Percentiles rank a stretch among this genome's conserved stretches.
phyloP scores from a whole-genome alignment of 2,113 vertebrate species.

The Mionectes macconnelli region DNA sequence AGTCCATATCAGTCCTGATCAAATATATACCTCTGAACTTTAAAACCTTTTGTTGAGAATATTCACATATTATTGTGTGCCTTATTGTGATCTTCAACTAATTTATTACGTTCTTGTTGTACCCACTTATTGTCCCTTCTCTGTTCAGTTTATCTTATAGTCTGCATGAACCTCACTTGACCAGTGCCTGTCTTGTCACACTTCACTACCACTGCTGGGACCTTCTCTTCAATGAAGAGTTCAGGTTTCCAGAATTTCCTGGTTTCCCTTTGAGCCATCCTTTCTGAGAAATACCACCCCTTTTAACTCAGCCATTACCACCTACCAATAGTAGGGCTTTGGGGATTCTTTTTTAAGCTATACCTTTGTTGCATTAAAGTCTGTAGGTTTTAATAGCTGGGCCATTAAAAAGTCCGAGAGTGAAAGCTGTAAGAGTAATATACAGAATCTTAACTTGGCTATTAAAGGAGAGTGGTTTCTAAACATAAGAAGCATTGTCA shows the following conservation, averaged over 20 bases:
- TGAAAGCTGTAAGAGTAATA: neutral
- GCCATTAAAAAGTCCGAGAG: conserved; percentile 14
- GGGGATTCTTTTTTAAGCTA: neutral
- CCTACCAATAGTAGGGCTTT: neutral
- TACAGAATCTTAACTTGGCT: neutral
- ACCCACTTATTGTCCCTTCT: neutral
- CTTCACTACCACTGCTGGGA: neutral
- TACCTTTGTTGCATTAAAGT: neutral
- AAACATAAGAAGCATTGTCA: neutral
- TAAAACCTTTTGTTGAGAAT: neutral
- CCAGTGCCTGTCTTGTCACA: neutral
- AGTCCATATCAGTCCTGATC: neutral
- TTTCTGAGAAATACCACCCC: neutral
- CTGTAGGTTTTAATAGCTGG: neutral
- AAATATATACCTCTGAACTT: neutral
- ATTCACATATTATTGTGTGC: neutral
- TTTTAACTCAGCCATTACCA: neutral
- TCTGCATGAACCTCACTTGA: neutral
- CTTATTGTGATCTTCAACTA: neutral
- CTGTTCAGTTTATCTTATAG: neutral
- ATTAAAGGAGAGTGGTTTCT: neutral
- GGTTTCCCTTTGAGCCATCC: neutral
- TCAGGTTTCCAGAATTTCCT: neutral
- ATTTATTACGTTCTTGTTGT: neutral
- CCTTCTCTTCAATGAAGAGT: neutral